A percentile compares a stretch with the other conserved stretches of the same genome.
These are phyloP conservation scores for Sebastes itinus DNA, from an alignment of 2,797 vertebrate genomes.

Conservation along the genomic window DNA sequence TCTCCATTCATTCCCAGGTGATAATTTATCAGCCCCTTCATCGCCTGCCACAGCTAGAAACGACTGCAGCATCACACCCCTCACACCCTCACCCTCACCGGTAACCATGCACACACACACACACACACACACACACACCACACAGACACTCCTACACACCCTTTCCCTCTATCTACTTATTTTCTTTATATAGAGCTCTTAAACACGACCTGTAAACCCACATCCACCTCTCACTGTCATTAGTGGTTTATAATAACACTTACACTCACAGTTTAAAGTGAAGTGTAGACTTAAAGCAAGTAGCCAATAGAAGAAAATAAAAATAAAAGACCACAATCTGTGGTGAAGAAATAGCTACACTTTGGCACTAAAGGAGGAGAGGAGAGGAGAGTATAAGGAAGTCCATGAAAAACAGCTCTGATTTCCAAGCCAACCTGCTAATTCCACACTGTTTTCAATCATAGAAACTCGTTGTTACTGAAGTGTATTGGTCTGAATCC, in stretches of 20 bases:
- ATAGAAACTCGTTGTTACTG: background rate
- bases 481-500: background rate
- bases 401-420: background rate
- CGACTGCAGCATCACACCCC: constrained; percentile 91
- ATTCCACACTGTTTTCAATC: background rate
- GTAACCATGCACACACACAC: constrained; percentile 68
- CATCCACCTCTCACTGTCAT: constrained; percentile 43
- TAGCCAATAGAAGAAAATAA: no score
- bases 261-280: constrained; percentile 11
- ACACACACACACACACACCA: constrained; percentile 23
- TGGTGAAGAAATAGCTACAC: background rate
- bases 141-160: constrained; percentile 36
- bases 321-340: background rate
- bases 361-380: background rate
- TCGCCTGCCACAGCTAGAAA: constrained; percentile 84
- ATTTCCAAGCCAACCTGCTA: background rate
- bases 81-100: constrained; percentile 92
- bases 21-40: constrained; percentile 67
- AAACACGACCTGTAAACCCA: constrained; percentile 27
- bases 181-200: constrained; percentile 49
- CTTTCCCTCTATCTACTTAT: constrained; percentile 27
- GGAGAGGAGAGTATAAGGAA: background rate
- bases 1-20: constrained; percentile 69
- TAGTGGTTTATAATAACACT: constrained; percentile 56
- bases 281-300: background rate